These are phyloP conservation scores for Scaeva pyrastri DNA, from an alignment of 2,888 invertebrate species.

Conservation along the genomic window DNA sequence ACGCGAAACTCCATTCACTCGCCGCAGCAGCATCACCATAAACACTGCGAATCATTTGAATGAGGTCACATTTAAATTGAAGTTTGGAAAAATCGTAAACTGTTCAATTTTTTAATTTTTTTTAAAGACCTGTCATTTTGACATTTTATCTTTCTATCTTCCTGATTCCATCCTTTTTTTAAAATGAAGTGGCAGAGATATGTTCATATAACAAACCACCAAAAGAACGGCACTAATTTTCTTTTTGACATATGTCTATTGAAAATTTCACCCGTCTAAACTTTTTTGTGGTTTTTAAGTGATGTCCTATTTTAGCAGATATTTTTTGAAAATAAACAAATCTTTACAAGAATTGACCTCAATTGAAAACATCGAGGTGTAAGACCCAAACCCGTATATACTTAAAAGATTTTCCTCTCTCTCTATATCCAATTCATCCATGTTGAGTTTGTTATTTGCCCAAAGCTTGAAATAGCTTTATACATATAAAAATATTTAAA, in stretches of 20 bases:
- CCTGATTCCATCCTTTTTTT: no score
- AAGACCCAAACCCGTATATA: background rate
- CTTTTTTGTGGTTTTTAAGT: no score
- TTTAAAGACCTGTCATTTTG: no score
- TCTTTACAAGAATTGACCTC: background rate
- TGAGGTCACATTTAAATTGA: background rate
- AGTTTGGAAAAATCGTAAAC: background rate
- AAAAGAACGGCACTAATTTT: no score
- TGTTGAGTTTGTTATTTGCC: conserved; percentile 12
- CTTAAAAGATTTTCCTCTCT: conserved; percentile 12
- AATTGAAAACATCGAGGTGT: background rate
- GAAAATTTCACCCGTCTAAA: no score
- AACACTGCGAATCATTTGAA: background rate
- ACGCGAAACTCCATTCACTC: conserved; percentile 9
- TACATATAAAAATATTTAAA: background rate
- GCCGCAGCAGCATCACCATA: background rate
- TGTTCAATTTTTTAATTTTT: no score
- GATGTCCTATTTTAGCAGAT: background rate
- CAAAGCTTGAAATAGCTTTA: conserved; percentile 11
- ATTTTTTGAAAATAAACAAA: no score
- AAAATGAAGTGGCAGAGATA: no score
- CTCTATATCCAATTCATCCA: background rate
- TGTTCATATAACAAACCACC: no score
- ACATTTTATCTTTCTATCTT: no score
- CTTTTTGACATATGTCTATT: no score